These are phyloP conservation scores for Stigmatopora argus DNA, from an alignment of 2,113 vertebrate genomes.

Conservation along the genomic window DNA sequence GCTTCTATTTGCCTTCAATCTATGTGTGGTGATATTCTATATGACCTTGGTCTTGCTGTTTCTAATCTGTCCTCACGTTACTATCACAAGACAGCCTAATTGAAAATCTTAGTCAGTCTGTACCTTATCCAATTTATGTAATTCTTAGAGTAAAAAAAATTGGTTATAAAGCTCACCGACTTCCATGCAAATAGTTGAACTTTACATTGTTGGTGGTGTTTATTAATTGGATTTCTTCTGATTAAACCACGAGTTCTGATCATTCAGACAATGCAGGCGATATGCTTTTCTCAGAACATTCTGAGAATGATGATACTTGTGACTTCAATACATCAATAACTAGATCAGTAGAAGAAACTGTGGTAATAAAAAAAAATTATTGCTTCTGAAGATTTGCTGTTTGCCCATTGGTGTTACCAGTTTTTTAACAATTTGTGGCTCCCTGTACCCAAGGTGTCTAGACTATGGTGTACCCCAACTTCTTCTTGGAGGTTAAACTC, in stretches of 20 bases:
- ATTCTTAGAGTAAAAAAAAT: constrained; percentile 11
- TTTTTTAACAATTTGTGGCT: background rate
- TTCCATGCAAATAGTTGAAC: constrained; percentile 4
- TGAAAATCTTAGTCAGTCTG: constrained; percentile 36
- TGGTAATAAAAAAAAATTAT: background rate
- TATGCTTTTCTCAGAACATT: constrained; percentile 11
- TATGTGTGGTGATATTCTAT: background rate
- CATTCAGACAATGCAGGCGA: constrained; percentile 31
- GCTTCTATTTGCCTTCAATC: background rate
- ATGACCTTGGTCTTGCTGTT: constrained; percentile 2
- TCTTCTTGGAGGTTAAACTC: background rate
- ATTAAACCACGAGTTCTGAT: constrained; percentile 24
- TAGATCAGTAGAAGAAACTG: background rate
- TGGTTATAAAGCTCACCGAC: constrained; percentile 22
- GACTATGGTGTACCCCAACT: background rate
- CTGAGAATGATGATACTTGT: constrained; percentile 10
- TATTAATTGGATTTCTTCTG: constrained; percentile 57
- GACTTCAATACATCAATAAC: constrained; percentile 32
- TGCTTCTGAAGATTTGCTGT: no score
- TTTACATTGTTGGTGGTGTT: constrained; percentile 18
- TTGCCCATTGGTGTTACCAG: background rate
- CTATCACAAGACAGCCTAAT: constrained; percentile 38
- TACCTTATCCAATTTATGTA: constrained; percentile 43
- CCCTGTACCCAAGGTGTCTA: background rate
- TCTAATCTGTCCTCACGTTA: constrained; percentile 10